A percentile compares a stretch with the other conserved stretches of the same genome.
Evolutionary conservation across 2,113 vertebrate species (phyloP).

Genomic region (Brachyhypopomus occidentalis): DNA sequence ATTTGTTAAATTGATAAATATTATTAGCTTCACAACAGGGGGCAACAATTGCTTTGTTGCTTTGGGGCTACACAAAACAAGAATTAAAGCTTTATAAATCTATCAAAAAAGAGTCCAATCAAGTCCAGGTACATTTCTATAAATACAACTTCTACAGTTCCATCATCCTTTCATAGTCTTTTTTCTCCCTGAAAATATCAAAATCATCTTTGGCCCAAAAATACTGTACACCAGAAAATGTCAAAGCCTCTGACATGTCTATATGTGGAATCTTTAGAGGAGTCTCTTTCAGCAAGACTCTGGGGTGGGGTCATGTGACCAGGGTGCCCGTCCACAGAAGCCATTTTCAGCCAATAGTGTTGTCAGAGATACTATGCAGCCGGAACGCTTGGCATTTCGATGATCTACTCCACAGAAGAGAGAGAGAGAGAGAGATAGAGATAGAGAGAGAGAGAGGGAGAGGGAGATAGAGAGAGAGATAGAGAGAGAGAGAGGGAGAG

Average conservation of each 20-base stretch:
- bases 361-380: slow-evolving; percentile 66
- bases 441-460: slow-evolving; percentile 25
- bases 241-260: slow-evolving; percentile 53
- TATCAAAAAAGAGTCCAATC: slow-evolving; percentile 14
- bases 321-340: slow-evolving; percentile 63
- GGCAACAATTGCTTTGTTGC: neutral
- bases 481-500: slow-evolving; percentile 41
- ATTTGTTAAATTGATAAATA: slow-evolving; percentile 3
- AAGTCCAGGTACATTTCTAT: neutral
- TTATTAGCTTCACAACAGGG: neutral
- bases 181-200: slow-evolving; percentile 23
- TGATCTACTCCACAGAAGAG: slow-evolving; percentile 65
- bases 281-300: slow-evolving; percentile 62
- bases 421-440: slow-evolving; percentile 49
- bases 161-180: neutral
- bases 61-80: neutral
- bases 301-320: slow-evolving; percentile 70
- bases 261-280: slow-evolving; percentile 54
- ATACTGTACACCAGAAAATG: slow-evolving; percentile 38
- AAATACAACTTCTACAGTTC: neutral
- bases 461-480: slow-evolving; percentile 43
- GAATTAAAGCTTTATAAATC: neutral
- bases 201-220: slow-evolving; percentile 37
- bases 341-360: slow-evolving; percentile 72
- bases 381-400: slow-evolving; percentile 72